Percentiles rank a stretch among this genome's conserved stretches.
Evolutionary conservation across 2,797 vertebrate genomes (phyloP).

Genomic region (Malurus leucopterus): DNA sequence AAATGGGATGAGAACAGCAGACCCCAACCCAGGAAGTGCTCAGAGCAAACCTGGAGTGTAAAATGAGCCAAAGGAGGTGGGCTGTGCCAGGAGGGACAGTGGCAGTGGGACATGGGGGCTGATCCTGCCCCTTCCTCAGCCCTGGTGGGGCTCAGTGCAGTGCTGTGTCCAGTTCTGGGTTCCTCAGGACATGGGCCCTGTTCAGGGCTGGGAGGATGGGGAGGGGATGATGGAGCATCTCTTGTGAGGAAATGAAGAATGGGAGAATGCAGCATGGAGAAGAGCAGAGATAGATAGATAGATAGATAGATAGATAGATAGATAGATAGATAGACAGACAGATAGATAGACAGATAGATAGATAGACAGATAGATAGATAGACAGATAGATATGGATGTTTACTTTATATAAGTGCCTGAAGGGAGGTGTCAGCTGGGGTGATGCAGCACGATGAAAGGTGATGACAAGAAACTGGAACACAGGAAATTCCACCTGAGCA

Average conservation of each 20-base stretch:
- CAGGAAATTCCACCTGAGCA: background rate
- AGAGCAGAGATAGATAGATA: background rate
- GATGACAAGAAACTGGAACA: background rate
- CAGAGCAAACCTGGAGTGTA: fast-evolving
- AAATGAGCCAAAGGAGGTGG: background rate
- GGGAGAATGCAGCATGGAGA: background rate
- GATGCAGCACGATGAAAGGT: background rate
- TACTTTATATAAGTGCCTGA: background rate
- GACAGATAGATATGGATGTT: no score
- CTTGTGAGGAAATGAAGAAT: background rate
- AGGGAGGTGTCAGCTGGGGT: fast-evolving
- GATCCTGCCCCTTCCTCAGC: background rate
- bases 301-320: background rate
- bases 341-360: background rate
- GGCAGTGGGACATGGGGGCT: background rate
- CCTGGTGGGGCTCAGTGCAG: background rate
- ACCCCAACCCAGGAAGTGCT: no score
- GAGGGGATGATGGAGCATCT: background rate
- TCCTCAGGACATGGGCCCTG: background rate
- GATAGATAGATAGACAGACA: background rate
- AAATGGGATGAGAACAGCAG: background rate
- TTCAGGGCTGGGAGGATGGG: background rate
- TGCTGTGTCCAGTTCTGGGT: background rate
- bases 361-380: background rate
- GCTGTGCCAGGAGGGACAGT: background rate